Percentiles rank a stretch among this genome's conserved stretches.
phyloP scores from a whole-genome alignment of 2,888 invertebrate genomes.

The Cephus runcator region DNA sequence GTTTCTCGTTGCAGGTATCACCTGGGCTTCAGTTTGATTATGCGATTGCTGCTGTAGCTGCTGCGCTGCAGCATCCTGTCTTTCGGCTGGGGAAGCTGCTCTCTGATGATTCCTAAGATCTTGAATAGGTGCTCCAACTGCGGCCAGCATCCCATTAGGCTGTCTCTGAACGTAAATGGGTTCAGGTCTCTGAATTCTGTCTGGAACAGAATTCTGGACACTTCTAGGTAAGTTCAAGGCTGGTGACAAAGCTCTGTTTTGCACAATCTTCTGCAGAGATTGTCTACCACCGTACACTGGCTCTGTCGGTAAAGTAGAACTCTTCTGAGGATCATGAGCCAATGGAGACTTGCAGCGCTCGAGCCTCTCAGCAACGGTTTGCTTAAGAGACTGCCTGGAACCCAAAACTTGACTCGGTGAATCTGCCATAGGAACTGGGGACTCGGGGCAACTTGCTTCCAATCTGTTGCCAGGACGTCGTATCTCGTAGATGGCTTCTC shows the following conservation, averaged over 20 bases:
- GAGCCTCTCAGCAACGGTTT: constrained; percentile 25
- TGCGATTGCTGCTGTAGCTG: neutral
- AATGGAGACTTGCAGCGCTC: constrained; percentile 25
- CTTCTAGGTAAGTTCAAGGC: neutral
- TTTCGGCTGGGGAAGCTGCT: constrained; percentile 8
- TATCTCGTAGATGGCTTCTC: constrained; percentile 46
- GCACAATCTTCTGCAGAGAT: constrained; percentile 11
- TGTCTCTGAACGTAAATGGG: constrained; percentile 37
- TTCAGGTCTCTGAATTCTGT: constrained; percentile 43
- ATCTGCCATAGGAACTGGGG: constrained; percentile 51
- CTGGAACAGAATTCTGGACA: constrained; percentile 4
- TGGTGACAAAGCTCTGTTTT: constrained; percentile 26
- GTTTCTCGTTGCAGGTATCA: neutral
- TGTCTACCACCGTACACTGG: constrained; percentile 1
- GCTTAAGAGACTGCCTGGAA: constrained; percentile 26
- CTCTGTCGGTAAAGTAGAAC: neutral
- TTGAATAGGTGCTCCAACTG: neutral
- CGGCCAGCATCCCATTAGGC: neutral
- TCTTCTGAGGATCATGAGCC: constrained; percentile 4
- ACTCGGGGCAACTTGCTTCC: constrained; percentile 38
- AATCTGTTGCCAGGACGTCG: constrained; percentile 32
- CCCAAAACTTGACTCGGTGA: constrained; percentile 39
- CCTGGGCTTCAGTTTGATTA: neutral
- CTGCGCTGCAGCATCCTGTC: constrained; percentile 6
- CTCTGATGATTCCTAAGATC: neutral